These are phyloP conservation scores for Mythimna loreyi DNA, from an alignment of 2,888 invertebrate species.

Conservation along the genomic window DNA sequence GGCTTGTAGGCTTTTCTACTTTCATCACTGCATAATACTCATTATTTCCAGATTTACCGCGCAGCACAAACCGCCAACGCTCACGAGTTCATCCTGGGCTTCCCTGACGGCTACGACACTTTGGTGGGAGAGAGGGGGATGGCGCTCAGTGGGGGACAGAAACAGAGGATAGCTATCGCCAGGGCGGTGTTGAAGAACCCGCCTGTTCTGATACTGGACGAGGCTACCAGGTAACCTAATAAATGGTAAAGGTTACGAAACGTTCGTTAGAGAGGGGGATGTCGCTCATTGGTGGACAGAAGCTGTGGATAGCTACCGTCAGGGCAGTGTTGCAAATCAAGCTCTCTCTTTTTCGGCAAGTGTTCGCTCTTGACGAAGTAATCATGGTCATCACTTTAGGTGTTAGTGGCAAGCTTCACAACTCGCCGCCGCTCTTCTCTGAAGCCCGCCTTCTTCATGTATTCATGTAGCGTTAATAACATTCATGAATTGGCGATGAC, in stretches of 20 bases:
- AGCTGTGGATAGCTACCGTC: slow-evolving; percentile 98
- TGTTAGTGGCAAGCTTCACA: too few species aligned
- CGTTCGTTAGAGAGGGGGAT: slow-evolving; percentile 96
- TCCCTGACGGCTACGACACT: slow-evolving; percentile 96
- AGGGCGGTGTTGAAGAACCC: slow-evolving; percentile 98
- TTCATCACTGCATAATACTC: too few species aligned
- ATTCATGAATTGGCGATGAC: too few species aligned
- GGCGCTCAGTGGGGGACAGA: slow-evolving; percentile 98
- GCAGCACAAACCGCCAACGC: slow-evolving; percentile 98
- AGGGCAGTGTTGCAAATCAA: slow-evolving; percentile 96
- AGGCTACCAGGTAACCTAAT: slow-evolving; percentile 95
- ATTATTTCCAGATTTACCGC: slow-evolving; percentile 91
- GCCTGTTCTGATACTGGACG: slow-evolving; percentile 96
- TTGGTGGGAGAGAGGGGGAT: slow-evolving; percentile 97
- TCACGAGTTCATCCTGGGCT: slow-evolving; percentile 95
- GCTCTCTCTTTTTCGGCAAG: too few species aligned
- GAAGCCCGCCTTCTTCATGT: too few species aligned
- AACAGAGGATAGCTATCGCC: slow-evolving; percentile 98
- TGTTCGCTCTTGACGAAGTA: too few species aligned
- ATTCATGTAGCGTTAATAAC: too few species aligned
- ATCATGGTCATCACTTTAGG: too few species aligned
- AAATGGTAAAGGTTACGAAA: slow-evolving; percentile 93
- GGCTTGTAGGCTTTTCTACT: too few species aligned
- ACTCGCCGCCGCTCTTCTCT: too few species aligned
- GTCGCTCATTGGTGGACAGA: slow-evolving; percentile 98